phyloP scores from a whole-genome alignment of 1,140 invertebrate species.

The Dendroctonus valens region DNA sequence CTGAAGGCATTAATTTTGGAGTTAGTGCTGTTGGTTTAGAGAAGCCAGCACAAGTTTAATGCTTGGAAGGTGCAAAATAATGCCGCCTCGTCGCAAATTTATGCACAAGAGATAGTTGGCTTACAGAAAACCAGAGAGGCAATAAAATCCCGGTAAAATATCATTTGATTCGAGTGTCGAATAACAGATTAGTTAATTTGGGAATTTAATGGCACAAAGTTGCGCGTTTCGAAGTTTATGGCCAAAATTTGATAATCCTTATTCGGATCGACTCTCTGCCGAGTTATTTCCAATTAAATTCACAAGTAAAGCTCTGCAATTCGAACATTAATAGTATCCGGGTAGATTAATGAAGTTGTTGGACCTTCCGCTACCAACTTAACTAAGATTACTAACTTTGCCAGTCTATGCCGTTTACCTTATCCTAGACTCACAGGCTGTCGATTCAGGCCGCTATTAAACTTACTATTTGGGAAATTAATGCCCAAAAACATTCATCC shows the following conservation, averaged over 20 bases:
- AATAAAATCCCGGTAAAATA: slow-evolving; percentile 34
- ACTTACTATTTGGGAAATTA: too few relatives aligned
- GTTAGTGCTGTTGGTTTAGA: neutral
- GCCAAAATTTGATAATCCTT: slow-evolving; percentile 37
- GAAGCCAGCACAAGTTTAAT: too few relatives aligned
- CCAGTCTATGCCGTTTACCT: too few relatives aligned
- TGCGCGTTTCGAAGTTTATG: slow-evolving; percentile 34
- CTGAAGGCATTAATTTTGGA: too few relatives aligned
- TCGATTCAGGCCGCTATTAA: too few relatives aligned
- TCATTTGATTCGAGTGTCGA: slow-evolving; percentile 30
- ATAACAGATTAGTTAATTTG: slow-evolving; percentile 38
- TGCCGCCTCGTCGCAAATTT: slow-evolving; percentile 3
- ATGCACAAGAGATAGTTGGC: slow-evolving; percentile 27
- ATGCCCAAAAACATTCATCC: too few relatives aligned
- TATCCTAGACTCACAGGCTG: too few relatives aligned
- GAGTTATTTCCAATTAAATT: slow-evolving; percentile 38
- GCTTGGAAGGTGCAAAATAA: too few relatives aligned
- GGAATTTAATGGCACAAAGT: slow-evolving; percentile 34
- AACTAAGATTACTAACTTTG: slow-evolving; percentile 35
- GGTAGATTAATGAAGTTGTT: slow-evolving; percentile 38
- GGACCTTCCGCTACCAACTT: slow-evolving; percentile 34
- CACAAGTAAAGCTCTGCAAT: slow-evolving; percentile 34
- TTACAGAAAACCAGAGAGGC: slow-evolving; percentile 27
- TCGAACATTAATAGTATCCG: slow-evolving; percentile 37
- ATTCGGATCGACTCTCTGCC: slow-evolving; percentile 28